These are phyloP conservation scores for Herpetotheres cachinnans DNA, from an alignment of 2,113 vertebrate species.

Conservation along the genomic window DNA sequence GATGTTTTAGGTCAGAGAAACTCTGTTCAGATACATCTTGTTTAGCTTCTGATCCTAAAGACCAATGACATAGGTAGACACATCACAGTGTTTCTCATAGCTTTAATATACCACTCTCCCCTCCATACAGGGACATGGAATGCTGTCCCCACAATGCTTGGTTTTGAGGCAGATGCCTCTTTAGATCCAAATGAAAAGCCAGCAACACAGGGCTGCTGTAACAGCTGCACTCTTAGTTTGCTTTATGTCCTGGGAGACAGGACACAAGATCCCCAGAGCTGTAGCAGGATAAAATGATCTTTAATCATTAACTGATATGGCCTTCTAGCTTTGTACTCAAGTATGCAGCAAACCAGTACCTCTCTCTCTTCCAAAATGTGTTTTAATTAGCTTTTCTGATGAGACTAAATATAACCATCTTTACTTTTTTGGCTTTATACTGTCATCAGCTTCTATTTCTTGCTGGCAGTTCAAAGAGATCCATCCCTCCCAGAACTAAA, in stretches of 20 bases:
- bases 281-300: not conserved
- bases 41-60: not conserved
- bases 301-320: not conserved
- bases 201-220: not conserved
- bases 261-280: not conserved
- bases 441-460: not conserved
- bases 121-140: not conserved
- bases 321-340: not conserved
- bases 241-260: not conserved
- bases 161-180: not conserved
- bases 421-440: not conserved
- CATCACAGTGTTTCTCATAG: not conserved
- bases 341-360: not conserved
- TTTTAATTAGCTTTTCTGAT: not conserved
- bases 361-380: not conserved
- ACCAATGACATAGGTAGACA: not conserved
- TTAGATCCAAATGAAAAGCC: not conserved
- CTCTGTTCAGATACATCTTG: not conserved
- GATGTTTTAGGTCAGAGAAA: not conserved
- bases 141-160: not conserved
- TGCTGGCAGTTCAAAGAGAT: not conserved
- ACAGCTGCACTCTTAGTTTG: not conserved
- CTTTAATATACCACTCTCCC: not conserved
- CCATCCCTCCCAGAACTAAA: not conserved
- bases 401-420: not conserved